phyloP scores from a whole-genome alignment of 2,797 vertebrate species.

The Phataginus tetradactyla region DNA sequence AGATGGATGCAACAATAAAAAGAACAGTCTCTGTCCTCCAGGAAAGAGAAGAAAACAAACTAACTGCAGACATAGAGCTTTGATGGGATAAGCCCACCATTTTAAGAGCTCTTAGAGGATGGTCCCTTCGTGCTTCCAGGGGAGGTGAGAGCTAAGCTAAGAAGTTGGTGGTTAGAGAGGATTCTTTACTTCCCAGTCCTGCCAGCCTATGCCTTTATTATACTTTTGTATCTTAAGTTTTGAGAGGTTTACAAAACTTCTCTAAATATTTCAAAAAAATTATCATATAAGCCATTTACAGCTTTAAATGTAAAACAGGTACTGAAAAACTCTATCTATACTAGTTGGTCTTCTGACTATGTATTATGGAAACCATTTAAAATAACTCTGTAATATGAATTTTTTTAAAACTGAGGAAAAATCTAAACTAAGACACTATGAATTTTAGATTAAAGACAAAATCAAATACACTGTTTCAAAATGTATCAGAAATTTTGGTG shows the following conservation, averaged over 20 bases:
- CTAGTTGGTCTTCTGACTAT: neutral
- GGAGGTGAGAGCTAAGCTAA: neutral
- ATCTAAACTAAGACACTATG: neutral
- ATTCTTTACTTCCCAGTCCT: neutral
- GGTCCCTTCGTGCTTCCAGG: neutral
- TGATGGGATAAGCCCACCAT: neutral
- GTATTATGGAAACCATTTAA: neutral
- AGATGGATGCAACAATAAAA: neutral
- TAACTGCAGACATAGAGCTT: neutral
- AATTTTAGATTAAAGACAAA: neutral
- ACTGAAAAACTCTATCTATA: neutral
- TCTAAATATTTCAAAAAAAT: neutral
- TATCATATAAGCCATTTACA: neutral
- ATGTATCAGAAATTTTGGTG: neutral
- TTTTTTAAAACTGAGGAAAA: constrained; percentile 25
- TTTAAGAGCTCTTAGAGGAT: neutral
- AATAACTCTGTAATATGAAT: neutral
- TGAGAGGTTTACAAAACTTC: neutral
- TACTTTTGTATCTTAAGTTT: neutral
- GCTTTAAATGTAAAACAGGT: neutral
- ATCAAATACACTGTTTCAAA: neutral
- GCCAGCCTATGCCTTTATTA: neutral
- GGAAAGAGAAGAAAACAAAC: neutral
- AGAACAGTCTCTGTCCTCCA: neutral
- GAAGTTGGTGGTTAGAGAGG: neutral